A percentile compares a stretch with the other conserved stretches of the same genome.
Conservation (phyloP, 30 jellyfish, hydroid and myxozoan genomes). For the Aurelia coerulea region DNA sequence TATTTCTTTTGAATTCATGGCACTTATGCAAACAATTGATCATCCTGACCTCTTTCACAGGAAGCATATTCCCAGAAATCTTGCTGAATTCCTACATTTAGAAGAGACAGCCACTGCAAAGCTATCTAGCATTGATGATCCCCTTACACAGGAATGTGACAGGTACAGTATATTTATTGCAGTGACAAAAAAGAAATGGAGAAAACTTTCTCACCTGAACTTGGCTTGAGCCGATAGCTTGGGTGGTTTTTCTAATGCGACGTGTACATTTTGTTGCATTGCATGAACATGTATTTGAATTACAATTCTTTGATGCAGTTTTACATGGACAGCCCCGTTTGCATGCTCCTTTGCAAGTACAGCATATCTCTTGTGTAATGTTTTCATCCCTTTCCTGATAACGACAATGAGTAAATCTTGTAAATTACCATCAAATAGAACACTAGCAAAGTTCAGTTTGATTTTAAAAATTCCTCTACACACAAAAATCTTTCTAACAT, state of each 20-base stretch:
- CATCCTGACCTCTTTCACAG: too few species aligned
- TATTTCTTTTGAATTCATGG: too few species aligned
- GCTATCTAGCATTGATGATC: too few species aligned
- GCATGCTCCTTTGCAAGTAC: slow-evolving; percentile 15
- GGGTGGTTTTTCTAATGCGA: too few species aligned
- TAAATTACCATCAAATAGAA: neutral
- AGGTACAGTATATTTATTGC: too few species aligned
- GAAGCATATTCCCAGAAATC: too few species aligned
- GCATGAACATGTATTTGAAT: neutral
- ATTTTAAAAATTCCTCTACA: too few species aligned
- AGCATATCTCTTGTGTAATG: slow-evolving; percentile 13
- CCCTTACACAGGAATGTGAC: too few species aligned
- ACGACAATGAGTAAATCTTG: neutral
- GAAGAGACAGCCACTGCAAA: too few species aligned
- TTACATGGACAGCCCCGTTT: slow-evolving; percentile 23
- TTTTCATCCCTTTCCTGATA: slow-evolving; percentile 2
- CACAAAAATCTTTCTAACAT: too few species aligned
- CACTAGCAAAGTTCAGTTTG: neutral
- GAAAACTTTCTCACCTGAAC: slow-evolving; percentile 8
- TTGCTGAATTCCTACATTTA: too few species aligned
- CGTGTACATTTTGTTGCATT: slow-evolving; percentile 2
- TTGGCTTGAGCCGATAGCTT: slow-evolving; percentile 13
- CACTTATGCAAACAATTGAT: too few species aligned
- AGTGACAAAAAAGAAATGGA: neutral
- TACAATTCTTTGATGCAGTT: neutral